These are phyloP conservation scores for Seriola rivoliana DNA, from an alignment of 2,113 vertebrate species.

Conservation along the genomic window DNA sequence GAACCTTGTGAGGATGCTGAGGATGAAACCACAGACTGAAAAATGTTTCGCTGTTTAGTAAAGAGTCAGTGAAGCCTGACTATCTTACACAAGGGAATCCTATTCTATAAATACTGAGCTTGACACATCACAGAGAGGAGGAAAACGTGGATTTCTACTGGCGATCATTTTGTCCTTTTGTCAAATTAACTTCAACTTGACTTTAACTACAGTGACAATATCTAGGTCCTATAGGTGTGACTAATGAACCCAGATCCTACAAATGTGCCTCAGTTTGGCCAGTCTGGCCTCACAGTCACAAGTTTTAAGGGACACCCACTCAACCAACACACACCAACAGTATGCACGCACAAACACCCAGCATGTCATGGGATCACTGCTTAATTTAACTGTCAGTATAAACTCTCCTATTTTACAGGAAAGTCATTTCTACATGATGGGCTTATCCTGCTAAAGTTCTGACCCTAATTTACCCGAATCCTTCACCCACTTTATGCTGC, in stretches of 20 bases:
- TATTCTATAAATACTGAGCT: neutral
- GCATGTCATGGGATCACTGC: slow-evolving; percentile 11
- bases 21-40: slow-evolving; percentile 14
- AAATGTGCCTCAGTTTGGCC: neutral
- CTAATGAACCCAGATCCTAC: neutral
- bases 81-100: slow-evolving; percentile 7
- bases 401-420: neutral
- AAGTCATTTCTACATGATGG: neutral
- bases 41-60: neutral
- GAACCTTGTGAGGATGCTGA: neutral
- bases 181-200: neutral
- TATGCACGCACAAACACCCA: neutral
- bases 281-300: neutral
- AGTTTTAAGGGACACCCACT: neutral
- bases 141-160: too few species aligned
- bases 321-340: too few species aligned
- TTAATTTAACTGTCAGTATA: neutral
- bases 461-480: slow-evolving; percentile 15
- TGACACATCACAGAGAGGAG: neutral
- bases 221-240: neutral
- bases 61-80: slow-evolving; percentile 2
- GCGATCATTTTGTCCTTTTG: neutral
- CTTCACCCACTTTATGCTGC: neutral
- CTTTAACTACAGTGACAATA: too few species aligned
- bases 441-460: neutral